A percentile compares a stretch with the other conserved stretches of the same genome.
These are phyloP conservation scores for Elaphurus davidianus DNA, from an alignment of 2,113 vertebrate genomes.

Conservation along the genomic window DNA sequence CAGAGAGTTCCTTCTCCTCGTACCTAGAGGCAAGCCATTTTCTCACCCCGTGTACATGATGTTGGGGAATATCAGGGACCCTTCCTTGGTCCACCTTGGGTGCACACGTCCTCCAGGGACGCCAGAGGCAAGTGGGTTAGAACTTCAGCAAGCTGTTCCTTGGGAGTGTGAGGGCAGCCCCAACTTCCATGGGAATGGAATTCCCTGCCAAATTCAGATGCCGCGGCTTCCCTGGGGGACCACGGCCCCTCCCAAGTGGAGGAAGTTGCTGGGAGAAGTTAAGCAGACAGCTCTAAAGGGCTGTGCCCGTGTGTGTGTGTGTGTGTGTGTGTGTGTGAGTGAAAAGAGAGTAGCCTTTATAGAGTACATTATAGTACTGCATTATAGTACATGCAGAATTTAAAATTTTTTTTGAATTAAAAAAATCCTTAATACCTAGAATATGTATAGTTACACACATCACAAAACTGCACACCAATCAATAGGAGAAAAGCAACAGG, in stretches of 20 bases:
- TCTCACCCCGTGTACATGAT: background rate
- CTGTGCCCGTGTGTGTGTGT: conserved; percentile 69
- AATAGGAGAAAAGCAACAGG: background rate
- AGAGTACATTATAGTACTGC: background rate
- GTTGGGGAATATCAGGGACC: background rate
- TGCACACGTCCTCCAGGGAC: conserved; percentile 34
- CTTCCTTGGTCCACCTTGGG: background rate
- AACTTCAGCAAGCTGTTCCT: conserved; percentile 83
- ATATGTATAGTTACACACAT: background rate
- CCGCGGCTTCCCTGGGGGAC: conserved; percentile 86
- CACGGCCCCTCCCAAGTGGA: conserved; percentile 78
- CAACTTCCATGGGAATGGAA: conserved; percentile 94
- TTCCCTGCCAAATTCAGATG: conserved; percentile 91
- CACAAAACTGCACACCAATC: background rate
- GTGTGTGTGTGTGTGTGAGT: conserved; percentile 64
- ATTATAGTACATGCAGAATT: conserved; percentile 81
- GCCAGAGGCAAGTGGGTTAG: conserved; percentile 77
- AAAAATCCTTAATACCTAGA: background rate
- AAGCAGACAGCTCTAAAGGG: conserved; percentile 44
- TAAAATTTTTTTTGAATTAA: conserved; percentile 51
- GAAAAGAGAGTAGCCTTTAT: conserved; percentile 54
- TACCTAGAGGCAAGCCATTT: background rate
- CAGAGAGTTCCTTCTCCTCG: background rate
- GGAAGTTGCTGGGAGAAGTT: conserved; percentile 76
- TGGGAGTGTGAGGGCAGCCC: conserved; percentile 82